These are phyloP conservation scores for Drosophila histrio DNA, from an alignment of 2,888 invertebrate species.

Conservation along the genomic window DNA sequence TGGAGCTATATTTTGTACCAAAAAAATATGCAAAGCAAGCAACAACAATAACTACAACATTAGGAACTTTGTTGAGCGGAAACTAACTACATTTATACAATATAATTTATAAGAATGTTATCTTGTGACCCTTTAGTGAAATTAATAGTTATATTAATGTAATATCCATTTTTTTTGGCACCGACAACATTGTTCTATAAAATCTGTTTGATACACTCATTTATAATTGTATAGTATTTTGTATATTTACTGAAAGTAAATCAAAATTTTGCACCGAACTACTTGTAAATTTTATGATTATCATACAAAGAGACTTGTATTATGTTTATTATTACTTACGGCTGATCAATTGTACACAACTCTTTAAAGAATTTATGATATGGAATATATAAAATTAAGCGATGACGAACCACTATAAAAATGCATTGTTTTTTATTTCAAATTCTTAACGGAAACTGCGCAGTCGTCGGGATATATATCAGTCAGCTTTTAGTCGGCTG, in stretches of 20 bases:
- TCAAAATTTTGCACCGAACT: not conserved
- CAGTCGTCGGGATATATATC: not conserved
- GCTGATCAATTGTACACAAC: not conserved
- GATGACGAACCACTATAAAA: not conserved
- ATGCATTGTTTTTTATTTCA: not conserved
- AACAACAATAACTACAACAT: not conserved
- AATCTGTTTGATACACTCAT: not conserved
- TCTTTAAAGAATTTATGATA: not conserved
- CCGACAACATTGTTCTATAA: constrained; percentile 1
- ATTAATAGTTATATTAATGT: constrained; percentile 12
- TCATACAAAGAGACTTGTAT: not conserved
- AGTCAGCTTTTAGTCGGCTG: not conserved
- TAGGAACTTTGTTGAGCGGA: not conserved
- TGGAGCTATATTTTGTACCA: not conserved
- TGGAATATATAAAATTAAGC: not conserved
- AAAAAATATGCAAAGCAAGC: constrained; percentile 1
- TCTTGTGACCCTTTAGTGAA: constrained; percentile 43
- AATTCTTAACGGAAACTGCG: not conserved
- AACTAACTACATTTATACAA: constrained; percentile 4
- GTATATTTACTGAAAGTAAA: not conserved
- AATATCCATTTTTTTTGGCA: constrained; percentile 1
- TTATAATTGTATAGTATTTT: not conserved
- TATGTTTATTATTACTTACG: not conserved
- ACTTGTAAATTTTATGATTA: not conserved
- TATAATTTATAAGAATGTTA: constrained; percentile 22